Evolutionary conservation across 92 coral and sea anemone species (phyloP).

Genomic region (Muricea muricata): DNA sequence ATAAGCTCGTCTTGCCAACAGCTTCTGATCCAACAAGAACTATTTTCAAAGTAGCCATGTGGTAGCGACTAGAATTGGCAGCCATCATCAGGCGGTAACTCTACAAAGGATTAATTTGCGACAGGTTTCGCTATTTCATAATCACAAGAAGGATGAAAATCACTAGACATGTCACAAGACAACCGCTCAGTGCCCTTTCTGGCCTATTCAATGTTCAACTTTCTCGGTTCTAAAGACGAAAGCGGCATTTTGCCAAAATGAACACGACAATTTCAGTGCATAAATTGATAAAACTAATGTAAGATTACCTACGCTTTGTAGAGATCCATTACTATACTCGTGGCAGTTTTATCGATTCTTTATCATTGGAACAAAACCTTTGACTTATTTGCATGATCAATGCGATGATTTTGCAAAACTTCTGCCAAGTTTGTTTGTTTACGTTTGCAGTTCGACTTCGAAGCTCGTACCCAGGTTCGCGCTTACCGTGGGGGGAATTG

Average conservation of each 20-base stretch:
- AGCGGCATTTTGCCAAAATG: not conserved
- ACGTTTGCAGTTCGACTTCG: not conserved
- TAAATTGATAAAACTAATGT: not conserved
- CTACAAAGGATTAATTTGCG: not conserved
- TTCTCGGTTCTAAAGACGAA: not conserved
- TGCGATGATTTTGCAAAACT: not conserved
- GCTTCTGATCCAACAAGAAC: conserved; percentile 78
- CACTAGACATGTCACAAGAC: not conserved
- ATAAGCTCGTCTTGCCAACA: conserved; percentile 90
- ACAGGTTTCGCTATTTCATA: not conserved
- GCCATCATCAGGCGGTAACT: conserved; percentile 17
- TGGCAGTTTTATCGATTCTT: not conserved
- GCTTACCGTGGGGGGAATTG: too few species aligned
- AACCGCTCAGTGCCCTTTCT: not conserved
- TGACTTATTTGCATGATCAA: not conserved
- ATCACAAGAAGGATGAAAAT: not conserved
- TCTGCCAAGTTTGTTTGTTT: conserved; percentile 2
- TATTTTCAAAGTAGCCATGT: conserved; percentile 49
- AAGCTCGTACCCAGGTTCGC: not conserved
- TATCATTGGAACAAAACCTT: not conserved
- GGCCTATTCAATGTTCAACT: not conserved
- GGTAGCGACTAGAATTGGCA: conserved; percentile 43
- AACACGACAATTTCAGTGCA: not conserved
- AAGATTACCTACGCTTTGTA: not conserved
- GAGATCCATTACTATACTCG: not conserved